Percentiles rank a stretch among this genome's conserved stretches.
Evolutionary conservation across 2,797 vertebrate species (phyloP).

Genomic region (Muraenolepis orangiensis): DNA sequence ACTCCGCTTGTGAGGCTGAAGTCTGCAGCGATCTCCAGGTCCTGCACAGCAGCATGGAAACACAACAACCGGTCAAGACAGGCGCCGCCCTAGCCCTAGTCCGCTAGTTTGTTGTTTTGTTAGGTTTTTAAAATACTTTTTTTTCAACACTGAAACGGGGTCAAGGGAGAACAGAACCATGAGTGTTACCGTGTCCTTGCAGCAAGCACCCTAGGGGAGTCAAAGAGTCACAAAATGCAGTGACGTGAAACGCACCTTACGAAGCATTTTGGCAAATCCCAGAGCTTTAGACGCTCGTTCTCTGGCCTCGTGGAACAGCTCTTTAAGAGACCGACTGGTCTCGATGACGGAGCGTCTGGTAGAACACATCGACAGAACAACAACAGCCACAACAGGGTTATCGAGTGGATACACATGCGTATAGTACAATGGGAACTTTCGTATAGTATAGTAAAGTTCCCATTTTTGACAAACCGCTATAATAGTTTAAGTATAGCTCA

Average conservation of each 20-base stretch:
- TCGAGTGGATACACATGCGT: too few species aligned
- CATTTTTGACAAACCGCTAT: too few species aligned
- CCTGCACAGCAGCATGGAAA: slow-evolving; percentile 68
- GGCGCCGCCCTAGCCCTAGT: slow-evolving; percentile 28
- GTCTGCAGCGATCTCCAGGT: slow-evolving; percentile 94
- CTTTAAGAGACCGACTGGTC: slow-evolving; percentile 93
- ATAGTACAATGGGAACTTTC: too few species aligned
- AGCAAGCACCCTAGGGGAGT: slow-evolving; percentile 11
- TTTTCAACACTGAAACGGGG: slow-evolving; percentile 28
- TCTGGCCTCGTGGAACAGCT: slow-evolving; percentile 96
- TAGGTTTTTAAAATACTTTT: too few species aligned
- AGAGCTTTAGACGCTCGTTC: slow-evolving; percentile 96
- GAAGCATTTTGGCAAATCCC: slow-evolving; percentile 97
- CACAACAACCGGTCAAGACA: slow-evolving; percentile 37
- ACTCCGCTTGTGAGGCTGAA: slow-evolving; percentile 85
- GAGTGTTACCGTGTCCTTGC: slow-evolving; percentile 21
- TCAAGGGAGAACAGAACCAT: slow-evolving; percentile 2
- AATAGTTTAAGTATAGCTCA: too few species aligned
- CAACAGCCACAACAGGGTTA: background rate
- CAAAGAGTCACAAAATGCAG: background rate
- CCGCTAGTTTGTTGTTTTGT: background rate
- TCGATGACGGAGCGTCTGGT: slow-evolving; percentile 93
- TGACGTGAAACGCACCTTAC: slow-evolving; percentile 79
- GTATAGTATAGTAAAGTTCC: too few species aligned
- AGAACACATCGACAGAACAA: background rate